These are phyloP conservation scores for Catharus bicknelli DNA, from an alignment of 2,113 vertebrate genomes.

Conservation along the genomic window DNA sequence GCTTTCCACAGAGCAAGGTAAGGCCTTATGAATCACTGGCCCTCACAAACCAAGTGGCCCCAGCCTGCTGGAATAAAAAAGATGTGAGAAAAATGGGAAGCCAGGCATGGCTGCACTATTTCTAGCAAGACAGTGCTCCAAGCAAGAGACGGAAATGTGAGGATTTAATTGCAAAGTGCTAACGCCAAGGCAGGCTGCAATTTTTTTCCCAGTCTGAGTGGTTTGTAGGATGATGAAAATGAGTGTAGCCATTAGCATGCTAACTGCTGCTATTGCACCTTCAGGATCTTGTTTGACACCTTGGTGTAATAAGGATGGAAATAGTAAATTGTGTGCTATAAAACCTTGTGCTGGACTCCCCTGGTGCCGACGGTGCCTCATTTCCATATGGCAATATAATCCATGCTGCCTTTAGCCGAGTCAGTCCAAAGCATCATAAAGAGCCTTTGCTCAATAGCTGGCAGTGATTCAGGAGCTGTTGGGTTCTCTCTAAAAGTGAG, in stretches of 20 bases:
- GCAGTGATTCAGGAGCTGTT: background rate
- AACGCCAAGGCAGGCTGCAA: background rate
- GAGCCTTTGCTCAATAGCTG: background rate
- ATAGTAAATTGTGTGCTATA: background rate
- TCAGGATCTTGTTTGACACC: conserved; percentile 5
- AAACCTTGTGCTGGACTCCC: background rate
- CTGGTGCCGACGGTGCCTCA: background rate
- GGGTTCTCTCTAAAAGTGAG: background rate
- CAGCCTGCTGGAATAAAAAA: background rate
- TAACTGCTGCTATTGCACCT: conserved; percentile 21
- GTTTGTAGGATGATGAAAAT: background rate
- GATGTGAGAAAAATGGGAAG: background rate
- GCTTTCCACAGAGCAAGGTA: background rate
- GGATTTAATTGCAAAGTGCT: conserved; percentile 13
- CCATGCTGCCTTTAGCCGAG: background rate
- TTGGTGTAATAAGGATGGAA: background rate
- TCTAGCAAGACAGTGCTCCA: background rate
- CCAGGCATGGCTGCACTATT: background rate
- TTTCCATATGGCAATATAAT: background rate
- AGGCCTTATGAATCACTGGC: background rate
- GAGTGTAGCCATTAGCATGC: background rate
- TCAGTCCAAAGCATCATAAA: background rate
- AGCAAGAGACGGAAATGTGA: background rate
- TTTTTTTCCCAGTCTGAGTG: background rate
- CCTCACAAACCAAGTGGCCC: background rate